These are phyloP conservation scores for Holothuria glaberrima DNA, from an alignment of 35 echinoderm and acorn worm genomes.

Conservation along the genomic window DNA sequence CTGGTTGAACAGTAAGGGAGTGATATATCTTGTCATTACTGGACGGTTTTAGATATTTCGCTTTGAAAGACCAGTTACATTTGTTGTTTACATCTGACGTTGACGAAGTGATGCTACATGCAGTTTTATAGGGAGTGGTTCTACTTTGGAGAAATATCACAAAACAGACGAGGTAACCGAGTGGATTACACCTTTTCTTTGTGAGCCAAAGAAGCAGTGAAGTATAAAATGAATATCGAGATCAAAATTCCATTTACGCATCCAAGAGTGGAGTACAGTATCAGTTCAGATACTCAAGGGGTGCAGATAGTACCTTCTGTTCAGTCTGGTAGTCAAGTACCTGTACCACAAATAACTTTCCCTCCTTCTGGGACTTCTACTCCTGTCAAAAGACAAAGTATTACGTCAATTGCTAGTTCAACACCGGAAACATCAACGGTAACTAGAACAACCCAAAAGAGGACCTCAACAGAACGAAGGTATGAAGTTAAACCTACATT, in stretches of 20 bases:
- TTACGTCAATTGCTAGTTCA: slow-evolving; percentile 34
- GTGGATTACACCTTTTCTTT: no score
- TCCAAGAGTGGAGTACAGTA: slow-evolving; percentile 76
- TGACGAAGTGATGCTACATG: no score
- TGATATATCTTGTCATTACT: no score
- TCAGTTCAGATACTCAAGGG: slow-evolving; percentile 51
- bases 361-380: slow-evolving; percentile 30
- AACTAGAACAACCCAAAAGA: slow-evolving; percentile 51
- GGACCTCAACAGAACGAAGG: slow-evolving; percentile 56
- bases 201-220: not conserved
- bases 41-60: no score
- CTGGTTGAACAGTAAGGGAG: no score
- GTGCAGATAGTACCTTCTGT: slow-evolving; percentile 37
- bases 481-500: slow-evolving; percentile 61
- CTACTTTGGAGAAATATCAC: no score
- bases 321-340: not conserved
- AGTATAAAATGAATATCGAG: slow-evolving; percentile 71
- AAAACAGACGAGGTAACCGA: no score
- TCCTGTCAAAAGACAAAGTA: slow-evolving; percentile 43
- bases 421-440: slow-evolving; percentile 53
- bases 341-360: slow-evolving; percentile 45
- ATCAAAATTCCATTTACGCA: slow-evolving; percentile 70
- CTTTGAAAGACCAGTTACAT: no score
- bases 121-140: no score
- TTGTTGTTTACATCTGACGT: no score